Base-by-base conservation (phyloP, 2,113 vertebrate genomes). In the Apodemus sylvaticus region DNA sequence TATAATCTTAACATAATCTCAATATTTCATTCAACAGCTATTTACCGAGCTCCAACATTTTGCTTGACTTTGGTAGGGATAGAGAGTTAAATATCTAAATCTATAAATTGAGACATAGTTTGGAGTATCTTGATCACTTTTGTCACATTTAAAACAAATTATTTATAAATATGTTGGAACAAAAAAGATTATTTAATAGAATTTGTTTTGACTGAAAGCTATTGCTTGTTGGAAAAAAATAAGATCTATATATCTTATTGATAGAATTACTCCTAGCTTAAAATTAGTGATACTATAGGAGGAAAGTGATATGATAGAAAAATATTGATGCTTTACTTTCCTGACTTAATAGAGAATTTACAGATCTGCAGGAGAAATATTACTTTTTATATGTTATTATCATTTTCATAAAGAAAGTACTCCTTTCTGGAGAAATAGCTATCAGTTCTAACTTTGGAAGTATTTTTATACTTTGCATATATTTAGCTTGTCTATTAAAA, bases 221-320 rank as follows among this genome's bases (percentile, higher is more conserved):
- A 94, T 39, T 88, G 10, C 48, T 70, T 94, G 31, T 76, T 42
- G 36, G 45, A n/a, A 73, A 85, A 86, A 93, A 90, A 36, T 1
- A 36, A 24, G 11, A 53, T 86, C 31, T 73, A 7, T 51, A 51
- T 29, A 16, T 36, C 19, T 62, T 82, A 39, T 62, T 83, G 42
- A 39, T 48, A 91, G 51, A 68, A 91, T 88, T 53, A 22, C 42
- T 89, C 45, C 31, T 91, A 91, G 42, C 29, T 93, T 70, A 17
- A n/a, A 64, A 86, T 76, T 93, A 22, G 81, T 96, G 83, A 96
- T 93, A 85, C 0, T 4, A 79, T 96, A 89, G 2, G 36, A 96
- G 39, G 83, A 68, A 71, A 81, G 62, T 36, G 26, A 34, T 86
- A 70, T 53, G 91, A 76, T 22, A 91, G 14, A 91, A 76, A 12